Evolutionary conservation across 2,888 invertebrate genomes (phyloP), one percentile per base, ranked within the genome.

Genomic region (Orthosia gracilis): DNA sequence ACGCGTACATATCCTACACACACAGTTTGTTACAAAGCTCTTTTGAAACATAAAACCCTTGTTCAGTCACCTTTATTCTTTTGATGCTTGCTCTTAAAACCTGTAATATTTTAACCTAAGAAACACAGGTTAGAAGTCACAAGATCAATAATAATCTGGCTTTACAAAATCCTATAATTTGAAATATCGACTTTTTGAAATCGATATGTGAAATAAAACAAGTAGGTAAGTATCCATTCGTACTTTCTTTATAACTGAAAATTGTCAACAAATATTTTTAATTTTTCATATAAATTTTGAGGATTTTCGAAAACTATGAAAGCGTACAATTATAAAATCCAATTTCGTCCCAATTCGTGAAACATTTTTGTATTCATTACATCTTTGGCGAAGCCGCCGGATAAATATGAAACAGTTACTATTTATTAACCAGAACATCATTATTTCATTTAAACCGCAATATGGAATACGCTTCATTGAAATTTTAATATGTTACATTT

Each of bases 11-110:
- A 81, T 64, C 73, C 40, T 64, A 73, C 78, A 74, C 75, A 78
- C 66, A 85, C 83, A 84, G 85, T 88, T 88, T 84, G 85, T 84
- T 89, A 89, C 88, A 87, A 86, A 88, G 89, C 85, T 89, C 88
- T 89, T 88, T 91, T 90, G 89, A 88, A 91, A 91, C 85, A 89
- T 88, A 87, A 91, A 87, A 89, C 89, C 87, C 84, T 88, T 88
- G 88, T 90, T 86, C 85, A 83, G 76, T 82, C 75, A 84, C 86
- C 85, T 86, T 89, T 88, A 86, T 87, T 83, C 82, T 85, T 84
- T 85, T 84, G 81, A 77, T 76, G 68, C 62, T 75, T 71, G 64
- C 64, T 74, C 64, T 76, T 83, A 80, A 80, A 80, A 81, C 45
- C 49, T 69, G 73, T 74, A 74, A 83, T 80, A 84, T 81, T 69